Evolutionary conservation across 2,113 vertebrate genomes (phyloP).

Genomic region (Seriola dumerili): DNA sequence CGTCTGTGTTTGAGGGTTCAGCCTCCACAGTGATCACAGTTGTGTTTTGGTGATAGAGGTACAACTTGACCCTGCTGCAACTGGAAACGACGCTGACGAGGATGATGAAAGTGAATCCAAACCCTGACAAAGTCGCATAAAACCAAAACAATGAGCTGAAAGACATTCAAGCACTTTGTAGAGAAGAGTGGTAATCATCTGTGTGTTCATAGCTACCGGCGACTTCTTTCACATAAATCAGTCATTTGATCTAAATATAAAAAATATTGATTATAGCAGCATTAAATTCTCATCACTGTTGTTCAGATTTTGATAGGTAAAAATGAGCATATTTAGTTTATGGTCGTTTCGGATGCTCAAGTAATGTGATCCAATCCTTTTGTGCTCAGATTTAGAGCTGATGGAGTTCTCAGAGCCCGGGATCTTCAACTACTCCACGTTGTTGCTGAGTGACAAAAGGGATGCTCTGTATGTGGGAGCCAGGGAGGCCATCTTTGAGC

Average conservation of each 20-base stretch:
- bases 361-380: slow-evolving; percentile 17
- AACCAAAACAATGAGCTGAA: background rate
- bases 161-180: background rate
- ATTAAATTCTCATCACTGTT: background rate
- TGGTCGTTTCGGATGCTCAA: background rate
- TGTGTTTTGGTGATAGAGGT: background rate
- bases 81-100: background rate
- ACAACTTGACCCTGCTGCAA: background rate
- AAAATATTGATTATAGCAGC: background rate
- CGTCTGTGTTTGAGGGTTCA: background rate
- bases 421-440: slow-evolving; percentile 93
- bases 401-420: slow-evolving; percentile 89
- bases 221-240: too few species aligned
- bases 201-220: too few species aligned
- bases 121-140: too few species aligned
- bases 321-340: background rate
- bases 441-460: slow-evolving; percentile 90
- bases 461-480: slow-evolving; percentile 93
- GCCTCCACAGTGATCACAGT: background rate
- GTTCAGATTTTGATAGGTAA: background rate
- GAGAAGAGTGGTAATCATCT: too few species aligned
- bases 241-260: background rate
- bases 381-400: slow-evolving; percentile 88
- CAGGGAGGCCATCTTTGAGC: slow-evolving; percentile 92
- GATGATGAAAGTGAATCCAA: background rate